A percentile compares a stretch with the other conserved stretches of the same genome.
These are phyloP conservation scores for Rhynchonycteris naso DNA, from an alignment of 2,797 vertebrate species.

Conservation along the genomic window DNA sequence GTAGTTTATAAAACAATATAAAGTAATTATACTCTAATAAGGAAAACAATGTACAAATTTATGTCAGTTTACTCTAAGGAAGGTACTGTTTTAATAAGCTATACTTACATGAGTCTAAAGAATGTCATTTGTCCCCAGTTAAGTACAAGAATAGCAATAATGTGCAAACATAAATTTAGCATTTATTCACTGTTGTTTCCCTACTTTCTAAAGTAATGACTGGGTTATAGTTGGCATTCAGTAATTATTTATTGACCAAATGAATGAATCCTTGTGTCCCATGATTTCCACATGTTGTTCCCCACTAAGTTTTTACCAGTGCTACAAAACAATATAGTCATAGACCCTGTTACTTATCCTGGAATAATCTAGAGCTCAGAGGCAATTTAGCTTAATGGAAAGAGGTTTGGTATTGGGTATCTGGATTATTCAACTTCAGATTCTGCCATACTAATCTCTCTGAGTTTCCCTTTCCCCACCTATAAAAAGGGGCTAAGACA, in stretches of 20 bases:
- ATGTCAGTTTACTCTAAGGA: background rate
- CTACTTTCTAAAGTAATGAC: background rate
- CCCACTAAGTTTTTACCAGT: background rate
- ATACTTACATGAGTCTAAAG: background rate
- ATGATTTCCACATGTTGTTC: background rate
- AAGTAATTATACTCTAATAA: background rate
- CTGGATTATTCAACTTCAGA: conserved; percentile 1
- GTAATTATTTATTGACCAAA: background rate
- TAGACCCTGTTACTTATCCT: background rate
- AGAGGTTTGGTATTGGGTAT: background rate
- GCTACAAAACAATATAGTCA: background rate
- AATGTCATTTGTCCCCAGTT: background rate
- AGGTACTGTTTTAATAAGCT: conserved; percentile 23
- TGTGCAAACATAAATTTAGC: background rate
- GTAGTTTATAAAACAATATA: conserved; percentile 17
- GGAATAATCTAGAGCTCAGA: background rate
- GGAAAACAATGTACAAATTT: background rate
- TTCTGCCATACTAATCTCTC: background rate
- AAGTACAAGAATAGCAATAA: background rate
- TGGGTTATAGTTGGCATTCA: background rate
- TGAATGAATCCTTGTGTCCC: background rate
- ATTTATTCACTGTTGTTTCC: background rate
- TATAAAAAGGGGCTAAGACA: background rate
- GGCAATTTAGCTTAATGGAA: background rate
- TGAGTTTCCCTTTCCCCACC: background rate